Conservation (phyloP, 2,113 vertebrate species). For the Onychorhynchus coronatus region DNA sequence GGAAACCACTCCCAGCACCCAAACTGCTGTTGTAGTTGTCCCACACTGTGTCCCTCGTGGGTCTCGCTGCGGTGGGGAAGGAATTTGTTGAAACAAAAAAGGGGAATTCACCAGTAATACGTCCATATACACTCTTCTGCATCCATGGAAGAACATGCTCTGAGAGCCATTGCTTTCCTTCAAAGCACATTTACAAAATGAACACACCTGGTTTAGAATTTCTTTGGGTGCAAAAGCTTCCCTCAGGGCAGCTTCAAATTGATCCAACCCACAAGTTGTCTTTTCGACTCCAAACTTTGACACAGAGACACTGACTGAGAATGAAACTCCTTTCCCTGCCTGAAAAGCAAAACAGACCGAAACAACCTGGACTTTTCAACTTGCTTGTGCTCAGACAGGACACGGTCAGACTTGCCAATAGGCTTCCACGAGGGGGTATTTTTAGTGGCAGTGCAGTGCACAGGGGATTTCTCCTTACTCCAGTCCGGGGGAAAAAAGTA, state of each 20-base stretch:
- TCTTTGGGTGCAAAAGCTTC: not conserved
- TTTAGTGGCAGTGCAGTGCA: not conserved
- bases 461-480: not conserved
- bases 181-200: not conserved
- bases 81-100: fast-evolving
- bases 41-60: fast-evolving
- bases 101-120: not conserved
- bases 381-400: not conserved
- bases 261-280: not conserved
- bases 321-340: not conserved
- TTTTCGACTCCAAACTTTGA: not conserved
- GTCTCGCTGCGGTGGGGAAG: fast-evolving
- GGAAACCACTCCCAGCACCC: not conserved
- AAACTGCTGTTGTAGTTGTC: not conserved
- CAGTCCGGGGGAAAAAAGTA: fast-evolving
- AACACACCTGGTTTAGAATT: not conserved
- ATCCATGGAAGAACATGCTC: fast-evolving
- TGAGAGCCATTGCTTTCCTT: not conserved
- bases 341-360: not conserved
- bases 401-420: not conserved
- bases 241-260: not conserved
- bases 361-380: not conserved
- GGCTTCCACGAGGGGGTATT: not conserved
- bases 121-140: not conserved
- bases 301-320: not conserved